Base-by-base conservation (phyloP, 2,113 vertebrate species). In the Eulacestoma nigropectus region DNA sequence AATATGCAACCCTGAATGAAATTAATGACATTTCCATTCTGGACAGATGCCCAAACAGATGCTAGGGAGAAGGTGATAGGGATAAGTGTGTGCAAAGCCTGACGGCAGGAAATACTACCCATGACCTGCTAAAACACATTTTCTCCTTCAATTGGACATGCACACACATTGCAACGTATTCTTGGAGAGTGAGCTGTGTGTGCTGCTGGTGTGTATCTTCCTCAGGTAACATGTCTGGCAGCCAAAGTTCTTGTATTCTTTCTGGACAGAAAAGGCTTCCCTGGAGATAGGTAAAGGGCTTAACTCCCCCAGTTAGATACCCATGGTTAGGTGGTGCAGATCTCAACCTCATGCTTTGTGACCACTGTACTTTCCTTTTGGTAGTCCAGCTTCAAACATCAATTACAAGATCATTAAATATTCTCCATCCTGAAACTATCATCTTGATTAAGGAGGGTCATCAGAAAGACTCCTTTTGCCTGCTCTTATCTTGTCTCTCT, bases 31-130 rank as follows among this genome's bases (percentile, higher is more conserved):
- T 82, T 53, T 92, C 57, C 2, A 3, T 64, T 95, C 76, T 65
- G 84, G 91, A 84, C 90, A 91, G 95, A 79, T 94, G 92, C 82
- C 87, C 94, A 90, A 87, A 82, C 87, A 97, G 90, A 72, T 93
- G 74, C 74, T 79, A 74, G 53, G 41, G 50, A 87, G 81, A 91
- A 87, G 87, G 87, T 93, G 87, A 68, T 27, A 39, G 49, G 47
- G 57, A 41, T 74, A 80, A 85, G 33, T 63, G 60, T 65, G 50
- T 74, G 44, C 73, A 74, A 53, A 94, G 44, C 87, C 39, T 82
- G 56, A 75, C 87, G 77, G 39, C 56, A 79, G 65, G 33, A 53
- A 89, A 41, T 41, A 21, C 15, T 80, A 9, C 72, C 25, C 32
- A 87, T 37, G 53, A 84, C 76, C 50, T 90, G 68, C 39, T 89